Evolutionary conservation across 2,888 invertebrate genomes (phyloP).

Genomic region (Formica aserva): DNA sequence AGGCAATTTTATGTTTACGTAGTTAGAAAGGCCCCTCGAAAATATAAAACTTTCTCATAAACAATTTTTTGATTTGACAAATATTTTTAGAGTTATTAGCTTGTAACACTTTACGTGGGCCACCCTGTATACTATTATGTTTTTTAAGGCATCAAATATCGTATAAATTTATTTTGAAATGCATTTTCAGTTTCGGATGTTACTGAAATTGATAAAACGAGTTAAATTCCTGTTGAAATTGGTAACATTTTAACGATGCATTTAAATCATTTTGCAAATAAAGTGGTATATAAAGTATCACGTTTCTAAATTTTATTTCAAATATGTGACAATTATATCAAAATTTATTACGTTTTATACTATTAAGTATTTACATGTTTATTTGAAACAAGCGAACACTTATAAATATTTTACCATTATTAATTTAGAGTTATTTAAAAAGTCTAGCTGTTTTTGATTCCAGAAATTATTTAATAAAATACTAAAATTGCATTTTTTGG

Average conservation of each 20-base stretch:
- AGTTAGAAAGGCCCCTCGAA: too few species aligned
- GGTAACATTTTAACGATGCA: not conserved
- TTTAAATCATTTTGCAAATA: not conserved
- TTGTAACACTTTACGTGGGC: too few species aligned
- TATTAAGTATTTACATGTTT: not conserved
- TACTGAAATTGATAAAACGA: not conserved
- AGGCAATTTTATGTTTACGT: too few species aligned
- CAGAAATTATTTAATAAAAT: not conserved
- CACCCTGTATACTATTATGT: not conserved
- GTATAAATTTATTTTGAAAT: slow-evolving; percentile 5
- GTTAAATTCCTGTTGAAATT: not conserved
- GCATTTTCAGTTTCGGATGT: not conserved
- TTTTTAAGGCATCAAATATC: not conserved
- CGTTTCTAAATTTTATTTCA: slow-evolving; percentile 6
- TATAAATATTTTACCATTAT: not conserved
- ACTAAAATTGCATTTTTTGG: not conserved
- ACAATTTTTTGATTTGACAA: too few species aligned
- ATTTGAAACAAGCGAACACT: not conserved
- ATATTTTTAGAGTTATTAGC: too few species aligned
- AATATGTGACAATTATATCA: not conserved
- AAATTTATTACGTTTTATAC: not conserved
- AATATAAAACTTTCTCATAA: too few species aligned
- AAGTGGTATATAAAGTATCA: not conserved
- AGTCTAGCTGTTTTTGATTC: not conserved
- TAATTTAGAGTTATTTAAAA: not conserved